Percentiles rank a stretch among this genome's conserved stretches.
phyloP scores from a whole-genome alignment of 2,113 vertebrate species.

The Phrynosoma platyrhinos region DNA sequence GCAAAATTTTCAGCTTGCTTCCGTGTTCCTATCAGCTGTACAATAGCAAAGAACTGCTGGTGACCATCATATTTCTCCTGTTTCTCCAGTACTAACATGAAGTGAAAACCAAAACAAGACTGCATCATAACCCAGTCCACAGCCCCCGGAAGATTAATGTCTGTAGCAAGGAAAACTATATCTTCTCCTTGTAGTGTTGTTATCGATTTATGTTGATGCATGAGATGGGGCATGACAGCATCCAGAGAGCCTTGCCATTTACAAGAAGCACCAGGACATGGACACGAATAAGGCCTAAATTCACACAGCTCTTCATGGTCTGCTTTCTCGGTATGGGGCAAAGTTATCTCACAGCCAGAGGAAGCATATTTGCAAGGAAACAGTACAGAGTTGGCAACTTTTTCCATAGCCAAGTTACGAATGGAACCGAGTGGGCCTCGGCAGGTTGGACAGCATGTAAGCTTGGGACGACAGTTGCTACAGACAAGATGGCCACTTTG shows the following conservation, averaged over 20 bases:
- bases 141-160: conserved; percentile 98
- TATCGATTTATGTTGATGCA: conserved; percentile 99
- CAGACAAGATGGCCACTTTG: conserved; percentile 98
- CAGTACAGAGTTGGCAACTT: conserved; percentile 98
- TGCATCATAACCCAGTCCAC: conserved; percentile 99
- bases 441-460: conserved; percentile 98
- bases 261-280: conserved; percentile 96
- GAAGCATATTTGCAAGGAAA: conserved; percentile 99
- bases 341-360: conserved; percentile 95
- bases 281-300: conserved; percentile 97
- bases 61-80: conserved; percentile 99
- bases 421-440: conserved; percentile 96
- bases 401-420: conserved; percentile 99
- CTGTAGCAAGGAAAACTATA: conserved; percentile 97
- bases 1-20: conserved; percentile 99
- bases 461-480: conserved; percentile 99
- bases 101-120: conserved; percentile 99
- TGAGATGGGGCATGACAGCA: conserved; percentile 98
- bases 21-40: conserved; percentile 98
- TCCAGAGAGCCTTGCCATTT: conserved; percentile 99
- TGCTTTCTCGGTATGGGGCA: conserved; percentile 98
- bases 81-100: conserved; percentile 99
- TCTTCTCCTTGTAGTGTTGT: conserved; percentile 99
- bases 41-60: conserved; percentile 99
- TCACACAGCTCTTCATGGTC: conserved; percentile 99